Percentiles rank a stretch among this genome's conserved stretches.
Conservation (phyloP, 2,888 invertebrate species). For the Tridacna gigas region DNA sequence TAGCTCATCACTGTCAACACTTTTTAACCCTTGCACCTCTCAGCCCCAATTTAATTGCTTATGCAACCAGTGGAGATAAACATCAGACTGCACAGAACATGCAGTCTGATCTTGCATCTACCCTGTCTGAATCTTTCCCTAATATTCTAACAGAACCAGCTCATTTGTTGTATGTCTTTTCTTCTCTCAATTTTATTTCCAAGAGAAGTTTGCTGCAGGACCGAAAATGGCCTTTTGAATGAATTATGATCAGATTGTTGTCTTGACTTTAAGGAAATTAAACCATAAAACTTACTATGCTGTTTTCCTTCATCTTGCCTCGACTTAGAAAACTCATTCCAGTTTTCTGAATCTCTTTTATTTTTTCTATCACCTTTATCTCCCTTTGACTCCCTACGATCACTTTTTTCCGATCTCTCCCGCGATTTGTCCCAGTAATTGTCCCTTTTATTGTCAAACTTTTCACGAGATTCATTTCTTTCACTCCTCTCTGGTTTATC, state of each 20-base stretch:
- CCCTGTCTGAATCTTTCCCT: too few relatives aligned
- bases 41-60: too few relatives aligned
- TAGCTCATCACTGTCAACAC: background rate
- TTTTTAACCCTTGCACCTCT: too few relatives aligned
- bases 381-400: slow-evolving; percentile 45
- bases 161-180: too few relatives aligned
- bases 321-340: slow-evolving; percentile 28
- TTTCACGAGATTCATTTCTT: slow-evolving; percentile 40
- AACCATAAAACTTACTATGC: slow-evolving; percentile 47
- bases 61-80: too few relatives aligned
- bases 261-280: background rate
- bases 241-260: too few relatives aligned
- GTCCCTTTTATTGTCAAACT: slow-evolving; percentile 40
- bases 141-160: too few relatives aligned
- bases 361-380: slow-evolving; percentile 57
- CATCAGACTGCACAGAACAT: too few relatives aligned
- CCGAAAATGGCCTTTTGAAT: background rate
- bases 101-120: too few relatives aligned
- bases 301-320: slow-evolving; percentile 36
- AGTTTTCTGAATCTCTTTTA: slow-evolving; percentile 50
- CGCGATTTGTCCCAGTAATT: slow-evolving; percentile 49
- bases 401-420: slow-evolving; percentile 50
- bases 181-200: too few relatives aligned
- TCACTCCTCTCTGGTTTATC: slow-evolving; percentile 19
- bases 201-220: too few relatives aligned